These are phyloP conservation scores for Halcyon chelicuti DNA, from an alignment of 2,797 vertebrate genomes.

Conservation along the genomic window DNA sequence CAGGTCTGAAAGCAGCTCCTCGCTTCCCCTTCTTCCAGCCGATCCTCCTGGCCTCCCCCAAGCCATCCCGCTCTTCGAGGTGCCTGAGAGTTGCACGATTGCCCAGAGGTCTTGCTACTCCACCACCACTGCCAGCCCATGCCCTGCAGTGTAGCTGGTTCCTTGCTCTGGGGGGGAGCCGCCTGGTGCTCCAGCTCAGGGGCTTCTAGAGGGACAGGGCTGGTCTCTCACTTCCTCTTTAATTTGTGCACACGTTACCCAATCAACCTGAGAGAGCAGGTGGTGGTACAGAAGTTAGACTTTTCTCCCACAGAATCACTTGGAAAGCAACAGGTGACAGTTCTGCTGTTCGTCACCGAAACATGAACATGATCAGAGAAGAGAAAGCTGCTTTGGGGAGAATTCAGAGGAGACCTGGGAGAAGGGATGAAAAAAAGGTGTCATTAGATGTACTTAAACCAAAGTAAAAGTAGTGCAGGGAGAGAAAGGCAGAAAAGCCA, in stretches of 20 bases:
- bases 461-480: neutral
- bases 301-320: neutral
- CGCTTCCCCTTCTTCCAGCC: neutral
- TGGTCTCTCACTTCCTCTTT: neutral
- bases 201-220: neutral
- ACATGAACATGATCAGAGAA: neutral
- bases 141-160: accelerated
- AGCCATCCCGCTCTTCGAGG: neutral
- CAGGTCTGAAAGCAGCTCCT: neutral
- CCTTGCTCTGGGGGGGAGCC: accelerated
- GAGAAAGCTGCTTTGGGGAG: neutral
- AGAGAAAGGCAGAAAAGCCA: neutral
- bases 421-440: neutral
- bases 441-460: neutral
- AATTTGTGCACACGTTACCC: neutral
- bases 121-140: neutral
- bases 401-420: neutral
- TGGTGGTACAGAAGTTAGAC: neutral
- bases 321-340: neutral
- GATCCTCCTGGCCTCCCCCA: neutral
- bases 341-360: neutral
- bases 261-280: neutral
- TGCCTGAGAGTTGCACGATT: accelerated
- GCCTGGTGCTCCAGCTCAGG: neutral
- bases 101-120: neutral